Evolutionary conservation across 2,888 invertebrate species (phyloP).

Genomic region (Rotaria magnacalcarata): DNA sequence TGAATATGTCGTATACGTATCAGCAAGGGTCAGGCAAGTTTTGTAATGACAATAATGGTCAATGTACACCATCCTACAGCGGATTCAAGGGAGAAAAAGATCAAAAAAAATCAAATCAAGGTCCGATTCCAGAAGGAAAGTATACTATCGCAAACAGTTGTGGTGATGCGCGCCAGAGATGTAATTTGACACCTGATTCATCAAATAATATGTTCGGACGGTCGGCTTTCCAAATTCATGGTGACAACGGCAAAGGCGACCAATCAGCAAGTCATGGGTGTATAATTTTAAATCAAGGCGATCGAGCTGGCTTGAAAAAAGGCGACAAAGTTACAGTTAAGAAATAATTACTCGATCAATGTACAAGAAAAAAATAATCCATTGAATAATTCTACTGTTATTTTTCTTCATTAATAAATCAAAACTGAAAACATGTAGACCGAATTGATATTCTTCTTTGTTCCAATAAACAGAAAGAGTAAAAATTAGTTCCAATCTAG

Average conservation of each 20-base stretch:
- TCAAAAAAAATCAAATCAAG: background rate
- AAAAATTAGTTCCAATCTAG: too few relatives aligned
- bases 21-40: background rate
- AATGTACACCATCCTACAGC: background rate
- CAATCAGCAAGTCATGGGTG: conserved; percentile 1
- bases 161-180: background rate
- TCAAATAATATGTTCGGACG: background rate
- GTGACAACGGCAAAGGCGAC: background rate
- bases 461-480: too few relatives aligned
- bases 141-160: background rate
- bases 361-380: too few relatives aligned
- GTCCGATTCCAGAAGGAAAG: background rate
- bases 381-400: too few relatives aligned
- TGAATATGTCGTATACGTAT: background rate
- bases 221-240: background rate
- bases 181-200: background rate
- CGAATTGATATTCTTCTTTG: too few relatives aligned
- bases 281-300: background rate
- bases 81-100: background rate
- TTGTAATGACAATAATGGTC: background rate
- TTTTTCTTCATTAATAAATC: too few relatives aligned
- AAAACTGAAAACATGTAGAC: too few relatives aligned
- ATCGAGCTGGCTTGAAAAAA: background rate
- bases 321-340: background rate
- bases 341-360: too few relatives aligned